phyloP scores from a whole-genome alignment of 1,140 invertebrate species.

The Drosophila novamexicana region DNA sequence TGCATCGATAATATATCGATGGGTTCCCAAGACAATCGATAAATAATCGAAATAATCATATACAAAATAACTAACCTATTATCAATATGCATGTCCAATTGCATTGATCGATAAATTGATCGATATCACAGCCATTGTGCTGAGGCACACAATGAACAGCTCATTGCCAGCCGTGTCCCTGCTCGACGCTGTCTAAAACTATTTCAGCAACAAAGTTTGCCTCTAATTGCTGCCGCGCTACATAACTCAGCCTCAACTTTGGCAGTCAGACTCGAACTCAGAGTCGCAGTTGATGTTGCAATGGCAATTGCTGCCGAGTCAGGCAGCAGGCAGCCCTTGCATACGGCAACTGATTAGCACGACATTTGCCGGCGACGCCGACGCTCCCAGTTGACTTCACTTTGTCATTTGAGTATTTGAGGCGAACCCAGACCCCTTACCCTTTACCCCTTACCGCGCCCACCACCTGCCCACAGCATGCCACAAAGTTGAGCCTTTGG shows the following conservation, averaged over 20 bases:
- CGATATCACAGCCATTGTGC: not conserved
- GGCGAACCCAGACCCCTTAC: not conserved
- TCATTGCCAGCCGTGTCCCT: not conserved
- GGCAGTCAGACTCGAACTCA: conserved; percentile 10
- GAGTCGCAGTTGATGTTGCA: conserved; percentile 22
- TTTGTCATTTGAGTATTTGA: conserved; percentile 62
- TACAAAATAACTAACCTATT: no score
- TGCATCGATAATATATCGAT: no score
- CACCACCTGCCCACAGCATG: not conserved
- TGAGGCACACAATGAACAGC: not conserved
- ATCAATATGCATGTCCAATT: not conserved
- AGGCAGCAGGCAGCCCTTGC: conserved; percentile 26
- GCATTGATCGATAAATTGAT: not conserved
- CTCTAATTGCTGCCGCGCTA: conserved; percentile 77
- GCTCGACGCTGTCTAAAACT: conserved; percentile 57
- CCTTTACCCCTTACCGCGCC: not conserved
- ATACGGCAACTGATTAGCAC: conserved; percentile 67
- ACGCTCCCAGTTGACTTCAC: conserved; percentile 50
- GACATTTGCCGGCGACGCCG: conserved; percentile 45
- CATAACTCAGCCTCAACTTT: conserved; percentile 68
- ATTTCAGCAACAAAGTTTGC: conserved; percentile 74
- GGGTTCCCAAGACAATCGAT: not conserved
- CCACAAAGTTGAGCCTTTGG: conserved; percentile 26
- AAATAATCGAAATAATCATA: not conserved
- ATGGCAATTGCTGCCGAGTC: conserved; percentile 5